A percentile compares a stretch with the other conserved stretches of the same genome.
phyloP scores from a whole-genome alignment of 2,888 invertebrate species.

The Brachypalpus laphriformis region DNA sequence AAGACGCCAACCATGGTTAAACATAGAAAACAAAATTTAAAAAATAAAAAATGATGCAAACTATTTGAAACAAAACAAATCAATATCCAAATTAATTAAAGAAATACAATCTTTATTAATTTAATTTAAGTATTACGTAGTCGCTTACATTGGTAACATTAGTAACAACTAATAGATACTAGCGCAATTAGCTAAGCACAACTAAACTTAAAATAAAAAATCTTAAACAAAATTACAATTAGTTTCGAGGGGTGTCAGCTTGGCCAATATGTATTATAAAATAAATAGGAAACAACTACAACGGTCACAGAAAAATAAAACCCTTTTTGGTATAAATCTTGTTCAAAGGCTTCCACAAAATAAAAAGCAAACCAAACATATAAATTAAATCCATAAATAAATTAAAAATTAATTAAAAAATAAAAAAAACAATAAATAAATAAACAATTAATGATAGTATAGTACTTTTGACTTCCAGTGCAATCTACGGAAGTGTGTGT shows the following conservation, averaged over 20 bases:
- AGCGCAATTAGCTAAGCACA: conserved; percentile 68
- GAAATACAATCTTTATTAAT: conserved; percentile 70
- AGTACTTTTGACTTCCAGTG: conserved; percentile 48
- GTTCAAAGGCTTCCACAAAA: conserved; percentile 54
- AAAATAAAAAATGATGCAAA: conserved; percentile 57
- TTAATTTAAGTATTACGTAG: conserved; percentile 48
- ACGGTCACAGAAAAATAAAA: conserved; percentile 49
- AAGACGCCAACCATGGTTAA: conserved; percentile 48
- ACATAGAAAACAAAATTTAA: conserved; percentile 62
- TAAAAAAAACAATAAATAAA: conserved; percentile 49
- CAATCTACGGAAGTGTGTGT: conserved; percentile 52
- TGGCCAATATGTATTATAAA: conserved; percentile 14
- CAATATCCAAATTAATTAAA: conserved; percentile 64
- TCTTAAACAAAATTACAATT: conserved; percentile 50
- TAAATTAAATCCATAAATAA: conserved; percentile 43
- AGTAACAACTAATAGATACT: conserved; percentile 68
- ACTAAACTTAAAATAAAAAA: conserved; percentile 41
- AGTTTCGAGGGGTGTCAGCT: conserved; percentile 42
- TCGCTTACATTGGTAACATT: conserved; percentile 61
- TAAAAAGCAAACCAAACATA: conserved; percentile 69
- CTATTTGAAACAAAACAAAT: conserved; percentile 54
- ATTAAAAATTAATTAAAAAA: conserved; percentile 7
- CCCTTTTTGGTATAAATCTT: conserved; percentile 33
- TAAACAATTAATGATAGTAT: conserved; percentile 34
- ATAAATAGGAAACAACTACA: conserved; percentile 50